Evolutionary conservation across 1,140 invertebrate genomes (phyloP), one percentile per base, ranked within the genome.

Genomic region (Trichonephila clavata): DNA sequence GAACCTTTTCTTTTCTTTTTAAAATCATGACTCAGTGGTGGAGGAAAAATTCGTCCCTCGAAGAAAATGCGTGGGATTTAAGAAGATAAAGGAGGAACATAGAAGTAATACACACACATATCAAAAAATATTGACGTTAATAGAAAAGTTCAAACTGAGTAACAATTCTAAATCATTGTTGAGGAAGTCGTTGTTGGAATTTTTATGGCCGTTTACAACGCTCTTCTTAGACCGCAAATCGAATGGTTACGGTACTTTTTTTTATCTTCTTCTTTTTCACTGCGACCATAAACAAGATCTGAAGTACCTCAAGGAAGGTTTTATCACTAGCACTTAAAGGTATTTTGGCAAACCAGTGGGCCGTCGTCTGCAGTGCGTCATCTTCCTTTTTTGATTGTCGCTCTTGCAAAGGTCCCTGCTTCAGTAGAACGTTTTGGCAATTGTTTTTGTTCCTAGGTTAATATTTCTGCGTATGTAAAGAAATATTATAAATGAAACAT

Each of bases 121-220:
- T 89, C 7, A 77, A 71, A 86, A 84, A n/a, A 84, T 84, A 24
- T 50, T 59, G 43, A 84, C 21, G 43, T 84, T 50, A 21, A 59
- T 59, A 84, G 57, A 57, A 57, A 59, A 84, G 24, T 57, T 57
- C 50, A 10, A 83, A 20, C 39, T 57, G 21, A 24, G 57, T 14
- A 84, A 84, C 43, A 57, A 50, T 24, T 6, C 50, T 83, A 59
- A 57, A n/a, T 84, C 43, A 24, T 84, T 21, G 21, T 24, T 57
- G 3, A 59, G n/a, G 43, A 84, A 39, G 32, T 14, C 5, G 68
- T 4, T 77, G 5, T 18, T 77, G 27, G 68, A 77, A 77, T 77
- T 77, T 77, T 77, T 77, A 77, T 27, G 14, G 14, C 24, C 3
- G 3, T 18, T 77, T 77, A 32, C 24, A 39, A 6, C 16, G 60